phyloP scores from a whole-genome alignment of 2,888 invertebrate genomes.

The Eilema depressum region DNA sequence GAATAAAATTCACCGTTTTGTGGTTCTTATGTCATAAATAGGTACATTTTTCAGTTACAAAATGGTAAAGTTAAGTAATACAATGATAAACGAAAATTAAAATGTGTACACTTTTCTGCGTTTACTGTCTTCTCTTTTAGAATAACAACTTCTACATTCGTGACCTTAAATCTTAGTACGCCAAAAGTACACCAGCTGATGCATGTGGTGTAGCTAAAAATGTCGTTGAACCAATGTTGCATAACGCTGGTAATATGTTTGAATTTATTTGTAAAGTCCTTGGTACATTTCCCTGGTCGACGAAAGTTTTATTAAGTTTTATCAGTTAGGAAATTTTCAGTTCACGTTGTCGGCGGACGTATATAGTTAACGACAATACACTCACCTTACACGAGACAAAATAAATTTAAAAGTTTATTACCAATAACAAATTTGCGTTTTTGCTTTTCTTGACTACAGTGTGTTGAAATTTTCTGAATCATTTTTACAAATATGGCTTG shows the following conservation, averaged over 20 bases:
- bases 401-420: not conserved
- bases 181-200: too few species aligned
- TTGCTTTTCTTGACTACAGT: not conserved
- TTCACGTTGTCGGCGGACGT: not conserved
- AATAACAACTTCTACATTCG: too few species aligned
- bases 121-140: too few species aligned
- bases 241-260: not conserved
- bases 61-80: too few species aligned
- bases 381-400: not conserved
- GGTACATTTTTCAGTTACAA: too few species aligned
- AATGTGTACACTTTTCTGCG: too few species aligned
- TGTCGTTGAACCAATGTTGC: not conserved
- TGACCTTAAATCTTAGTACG: too few species aligned
- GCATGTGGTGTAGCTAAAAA: not conserved
- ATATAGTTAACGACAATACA: not conserved
- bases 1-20: too few species aligned
- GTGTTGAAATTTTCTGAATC: too few species aligned
- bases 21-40: too few species aligned
- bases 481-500: too few species aligned
- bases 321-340: constrained; percentile 1
- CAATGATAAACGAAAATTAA: too few species aligned
- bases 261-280: not conserved
- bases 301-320: not conserved
- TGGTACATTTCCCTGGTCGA: not conserved
- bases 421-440: not conserved